Evolutionary conservation across 2,113 vertebrate species (phyloP).

Genomic region (Numenius arquata): DNA sequence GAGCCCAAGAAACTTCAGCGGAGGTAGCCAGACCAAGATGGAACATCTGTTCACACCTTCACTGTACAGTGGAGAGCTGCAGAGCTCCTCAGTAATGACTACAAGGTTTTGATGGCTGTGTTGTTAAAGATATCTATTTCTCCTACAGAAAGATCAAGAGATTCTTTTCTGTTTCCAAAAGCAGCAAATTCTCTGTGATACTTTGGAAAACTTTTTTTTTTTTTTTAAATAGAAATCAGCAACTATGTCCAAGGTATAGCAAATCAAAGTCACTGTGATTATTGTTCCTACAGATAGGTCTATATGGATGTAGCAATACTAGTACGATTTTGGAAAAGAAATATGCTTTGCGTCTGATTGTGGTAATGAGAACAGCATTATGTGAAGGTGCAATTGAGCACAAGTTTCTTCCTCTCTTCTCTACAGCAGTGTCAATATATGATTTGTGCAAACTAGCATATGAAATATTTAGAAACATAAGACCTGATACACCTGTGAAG

Average conservation of each 20-base stretch:
- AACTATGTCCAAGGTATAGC: not conserved
- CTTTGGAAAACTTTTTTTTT: not conserved
- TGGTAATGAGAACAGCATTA: not conserved
- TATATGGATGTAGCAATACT: not conserved
- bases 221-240: not conserved
- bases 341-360: not conserved
- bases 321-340: not conserved
- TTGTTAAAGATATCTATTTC: not conserved
- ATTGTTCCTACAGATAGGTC: not conserved
- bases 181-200: not conserved
- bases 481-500: not conserved
- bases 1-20: not conserved
- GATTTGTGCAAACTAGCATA: not conserved
- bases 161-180: not conserved
- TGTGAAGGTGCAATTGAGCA: not conserved
- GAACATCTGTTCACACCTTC: not conserved
- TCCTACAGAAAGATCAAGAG: not conserved
- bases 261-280: not conserved
- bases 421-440: not conserved
- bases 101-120: not conserved
- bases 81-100: not conserved
- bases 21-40: accelerated
- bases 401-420: not conserved
- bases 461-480: not conserved
- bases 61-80: not conserved